Conservation (phyloP, 2,797 vertebrate species). For the Triplophysa yarkandensis region DNA sequence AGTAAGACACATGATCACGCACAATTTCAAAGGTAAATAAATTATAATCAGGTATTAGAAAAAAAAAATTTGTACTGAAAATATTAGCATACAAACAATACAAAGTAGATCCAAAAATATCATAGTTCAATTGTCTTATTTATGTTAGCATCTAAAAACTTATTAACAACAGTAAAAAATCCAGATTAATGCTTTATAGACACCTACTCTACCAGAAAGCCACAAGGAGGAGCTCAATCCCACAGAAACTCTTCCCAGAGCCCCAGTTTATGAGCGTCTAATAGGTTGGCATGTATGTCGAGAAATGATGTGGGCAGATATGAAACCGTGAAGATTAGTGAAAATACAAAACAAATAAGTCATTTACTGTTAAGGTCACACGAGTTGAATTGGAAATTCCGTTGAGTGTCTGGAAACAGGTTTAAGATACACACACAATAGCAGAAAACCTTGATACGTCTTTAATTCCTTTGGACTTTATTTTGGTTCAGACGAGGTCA, state of each 20-base stretch:
- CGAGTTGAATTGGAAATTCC: not conserved
- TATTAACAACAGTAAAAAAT: too few relatives aligned
- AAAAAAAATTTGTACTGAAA: too few relatives aligned
- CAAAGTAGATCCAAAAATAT: too few relatives aligned
- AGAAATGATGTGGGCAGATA: slow-evolving; percentile 39
- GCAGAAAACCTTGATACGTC: not conserved
- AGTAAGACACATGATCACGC: too few relatives aligned
- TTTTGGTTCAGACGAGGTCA: not conserved
- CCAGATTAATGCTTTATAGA: not conserved
- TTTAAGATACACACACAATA: not conserved
- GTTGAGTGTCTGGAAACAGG: not conserved
- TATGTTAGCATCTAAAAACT: too few relatives aligned
- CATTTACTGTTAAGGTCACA: slow-evolving; percentile 13
- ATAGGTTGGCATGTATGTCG: slow-evolving; percentile 39
- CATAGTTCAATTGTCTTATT: too few relatives aligned
- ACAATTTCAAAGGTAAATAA: too few relatives aligned
- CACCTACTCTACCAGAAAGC: slow-evolving; percentile 20
- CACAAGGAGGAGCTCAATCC: slow-evolving; percentile 74
- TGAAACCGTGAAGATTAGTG: slow-evolving; percentile 35
- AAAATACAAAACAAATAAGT: slow-evolving; percentile 23
- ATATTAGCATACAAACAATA: too few relatives aligned
- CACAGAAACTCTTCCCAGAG: slow-evolving; percentile 53
- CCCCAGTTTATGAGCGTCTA: slow-evolving; percentile 18
- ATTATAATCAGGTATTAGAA: too few relatives aligned
- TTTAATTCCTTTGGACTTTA: not conserved